These are phyloP conservation scores for Dastarcus helophoroides DNA, from an alignment of 2,888 invertebrate species.

Conservation along the genomic window DNA sequence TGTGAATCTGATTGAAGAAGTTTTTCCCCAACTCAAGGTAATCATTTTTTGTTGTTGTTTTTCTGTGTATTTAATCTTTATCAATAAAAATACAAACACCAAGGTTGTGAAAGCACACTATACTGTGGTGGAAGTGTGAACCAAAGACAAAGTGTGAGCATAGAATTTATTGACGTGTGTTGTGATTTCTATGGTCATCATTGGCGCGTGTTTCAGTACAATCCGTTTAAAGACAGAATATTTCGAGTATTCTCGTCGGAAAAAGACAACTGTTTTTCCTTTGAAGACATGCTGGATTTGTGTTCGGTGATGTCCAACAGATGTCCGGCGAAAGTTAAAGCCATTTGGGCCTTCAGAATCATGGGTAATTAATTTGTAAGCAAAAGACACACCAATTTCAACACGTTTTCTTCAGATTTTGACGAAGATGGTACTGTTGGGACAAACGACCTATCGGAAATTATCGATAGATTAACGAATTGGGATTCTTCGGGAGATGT, in stretches of 20 bases:
- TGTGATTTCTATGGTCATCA: no score
- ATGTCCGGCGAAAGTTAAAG: slow-evolving; percentile 60
- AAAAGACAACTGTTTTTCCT: slow-evolving; percentile 54
- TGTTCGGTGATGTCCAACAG: slow-evolving; percentile 64
- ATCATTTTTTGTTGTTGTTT: no score
- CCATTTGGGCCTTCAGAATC: slow-evolving; percentile 65
- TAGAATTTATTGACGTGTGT: no score
- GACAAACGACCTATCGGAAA: slow-evolving; percentile 42
- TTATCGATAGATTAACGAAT: slow-evolving; percentile 40
- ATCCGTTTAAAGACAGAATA: slow-evolving; percentile 63
- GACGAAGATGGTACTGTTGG: slow-evolving; percentile 51
- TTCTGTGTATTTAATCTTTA: no score
- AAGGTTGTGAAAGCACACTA: neutral
- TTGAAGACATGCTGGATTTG: slow-evolving; percentile 68
- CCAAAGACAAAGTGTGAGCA: no score
- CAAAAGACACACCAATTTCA: slow-evolving; percentile 1
- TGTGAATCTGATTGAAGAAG: slow-evolving; percentile 42
- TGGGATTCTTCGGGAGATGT: slow-evolving; percentile 24
- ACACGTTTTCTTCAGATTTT: slow-evolving; percentile 40
- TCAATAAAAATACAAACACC: no score
- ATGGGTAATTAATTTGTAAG: slow-evolving; percentile 48
- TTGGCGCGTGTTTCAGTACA: slow-evolving; percentile 53
- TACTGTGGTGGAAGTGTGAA: slow-evolving; percentile 4
- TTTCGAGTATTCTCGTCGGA: slow-evolving; percentile 63
- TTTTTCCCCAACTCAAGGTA: slow-evolving; percentile 58